Evolutionary conservation across 2,888 invertebrate species (phyloP).

Genomic region (Diplazon laetatorius): DNA sequence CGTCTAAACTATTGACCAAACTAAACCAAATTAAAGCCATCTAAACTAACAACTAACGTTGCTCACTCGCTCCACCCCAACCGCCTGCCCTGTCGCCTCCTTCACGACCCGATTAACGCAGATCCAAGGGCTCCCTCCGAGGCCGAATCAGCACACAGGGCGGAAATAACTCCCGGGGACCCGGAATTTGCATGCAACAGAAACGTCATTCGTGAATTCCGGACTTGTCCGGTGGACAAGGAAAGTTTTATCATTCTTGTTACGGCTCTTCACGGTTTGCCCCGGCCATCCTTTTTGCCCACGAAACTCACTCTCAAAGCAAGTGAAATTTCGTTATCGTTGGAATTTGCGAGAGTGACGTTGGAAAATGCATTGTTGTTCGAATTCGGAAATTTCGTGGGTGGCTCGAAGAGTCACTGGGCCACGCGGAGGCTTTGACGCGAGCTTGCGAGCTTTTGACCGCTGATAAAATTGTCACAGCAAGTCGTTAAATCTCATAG

Average conservation of each 20-base stretch:
- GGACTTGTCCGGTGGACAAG: not conserved
- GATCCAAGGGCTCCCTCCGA: constrained; percentile 3
- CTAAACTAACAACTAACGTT: constrained; percentile 66
- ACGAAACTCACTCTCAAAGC: not conserved
- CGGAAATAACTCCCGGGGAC: not conserved
- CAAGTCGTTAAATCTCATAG: no score
- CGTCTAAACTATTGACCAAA: constrained; percentile 72
- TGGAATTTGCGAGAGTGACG: no score
- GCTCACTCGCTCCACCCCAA: no score
- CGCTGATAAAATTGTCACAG: no score
- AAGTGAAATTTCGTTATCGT: no score
- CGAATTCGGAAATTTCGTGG: no score
- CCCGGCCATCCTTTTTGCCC: not conserved
- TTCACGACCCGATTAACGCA: constrained; percentile 16
- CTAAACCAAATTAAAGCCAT: constrained; percentile 72
- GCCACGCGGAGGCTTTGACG: no score
- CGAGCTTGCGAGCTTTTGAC: no score
- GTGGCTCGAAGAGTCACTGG: no score
- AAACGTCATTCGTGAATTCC: constrained; percentile 41
- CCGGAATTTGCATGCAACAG: constrained; percentile 62
- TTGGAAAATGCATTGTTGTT: no score
- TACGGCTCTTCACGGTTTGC: not conserved
- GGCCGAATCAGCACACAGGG: not conserved
- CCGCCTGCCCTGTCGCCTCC: no score
- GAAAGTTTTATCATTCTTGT: not conserved